Base-by-base conservation (phyloP, 2,888 invertebrate genomes). In the Cryptosula pallasiana region DNA sequence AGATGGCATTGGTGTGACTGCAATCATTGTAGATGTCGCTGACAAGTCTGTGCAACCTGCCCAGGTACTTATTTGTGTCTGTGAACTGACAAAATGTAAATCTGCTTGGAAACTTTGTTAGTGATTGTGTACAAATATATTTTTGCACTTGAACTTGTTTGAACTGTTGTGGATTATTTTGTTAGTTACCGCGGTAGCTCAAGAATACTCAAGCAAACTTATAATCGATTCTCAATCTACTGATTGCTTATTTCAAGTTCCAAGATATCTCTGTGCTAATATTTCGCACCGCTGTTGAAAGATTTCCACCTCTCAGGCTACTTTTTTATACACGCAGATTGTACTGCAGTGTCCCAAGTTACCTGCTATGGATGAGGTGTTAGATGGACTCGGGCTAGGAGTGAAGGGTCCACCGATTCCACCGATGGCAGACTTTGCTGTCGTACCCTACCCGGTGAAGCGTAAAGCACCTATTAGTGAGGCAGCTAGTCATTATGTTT, bases 321-420 rank as follows among this genome's bases (percentile, higher is more conserved):
- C 25, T 16, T 57, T 23, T 5, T 13, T 57, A 16, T 57, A 57
- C 25, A 5, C 32, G 32, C 32, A 63, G 63, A 16, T 27, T n/a
- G 63, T 63, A 1, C n/a, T 63, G 32, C 63, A 63, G 32, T 63
- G 29, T 29, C 3, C 32, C 9, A 70, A 73, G 58, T 36, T 75
- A 36, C 75, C 75, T 25, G 16, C 69, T 20, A 57, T 73, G 13
- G 69, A 57, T 20, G 74, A 85, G 82, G 82, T 85, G 23, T 72
- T 85, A 71, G 84, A 85, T 78, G 85, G 85, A 3, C 77, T 85
- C 72, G 85, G 85, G 27, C 78, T 84, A 13, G 85, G 85, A 35
- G 81, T 81, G 0, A 78, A 77, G 29, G 85, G 84, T 16, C 84
- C 84, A 1, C 84, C 85, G 0, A 81, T 85, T 3, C 85, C 85